Evolutionary conservation across 2,113 vertebrate genomes (phyloP), one percentile per base, ranked within the genome.

Genomic region (Pardalotus punctatus): DNA sequence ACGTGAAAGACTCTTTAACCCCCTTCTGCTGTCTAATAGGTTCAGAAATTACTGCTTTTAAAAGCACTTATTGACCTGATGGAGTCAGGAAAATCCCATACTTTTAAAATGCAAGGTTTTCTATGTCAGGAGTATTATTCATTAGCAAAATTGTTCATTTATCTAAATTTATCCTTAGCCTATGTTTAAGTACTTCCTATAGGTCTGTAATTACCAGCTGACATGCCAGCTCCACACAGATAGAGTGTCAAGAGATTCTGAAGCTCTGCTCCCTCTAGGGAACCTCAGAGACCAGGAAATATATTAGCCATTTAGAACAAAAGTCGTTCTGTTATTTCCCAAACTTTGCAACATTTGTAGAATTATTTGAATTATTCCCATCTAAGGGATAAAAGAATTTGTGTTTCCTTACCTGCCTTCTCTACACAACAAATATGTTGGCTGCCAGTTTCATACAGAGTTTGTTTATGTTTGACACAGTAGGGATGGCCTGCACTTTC

Each of bases 401-500:
- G 88, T 96, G 71, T 97, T 94, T 94, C 93, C 80, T 97, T 97
- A 96, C 95, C 76, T 97, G 82, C 80, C 86, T 93, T 85, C 85
- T 80, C 72, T 80, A 45, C 92, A 94, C 95, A 97, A 95, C 98
- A 98, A 98, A 98, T 97, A 96, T 86, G 93, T 93, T 95, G 92
- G 86, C 85, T 96, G 93, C 97, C 91, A 92, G 66, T 66, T 97
- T 94, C 94, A 82, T 95, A 74, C 64, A 19, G 97, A 94, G 86
- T 90, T 97, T 97, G 81, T 97, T 96, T 94, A 88, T 97, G 94
- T 98, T 98, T 97, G 97, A 97, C 97, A 92, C 95, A 71, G 96
- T 88, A 77, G 81, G 94, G 90, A 90, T 95, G 94, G 95, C 82
- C 89, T 98, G 98, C 88, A 92, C 96, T 97, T 97, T 97, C 96